Evolutionary conservation across 1,140 invertebrate genomes (phyloP), one percentile per base, ranked within the genome.

Genomic region (Cyrtorhinus lividipennis): DNA sequence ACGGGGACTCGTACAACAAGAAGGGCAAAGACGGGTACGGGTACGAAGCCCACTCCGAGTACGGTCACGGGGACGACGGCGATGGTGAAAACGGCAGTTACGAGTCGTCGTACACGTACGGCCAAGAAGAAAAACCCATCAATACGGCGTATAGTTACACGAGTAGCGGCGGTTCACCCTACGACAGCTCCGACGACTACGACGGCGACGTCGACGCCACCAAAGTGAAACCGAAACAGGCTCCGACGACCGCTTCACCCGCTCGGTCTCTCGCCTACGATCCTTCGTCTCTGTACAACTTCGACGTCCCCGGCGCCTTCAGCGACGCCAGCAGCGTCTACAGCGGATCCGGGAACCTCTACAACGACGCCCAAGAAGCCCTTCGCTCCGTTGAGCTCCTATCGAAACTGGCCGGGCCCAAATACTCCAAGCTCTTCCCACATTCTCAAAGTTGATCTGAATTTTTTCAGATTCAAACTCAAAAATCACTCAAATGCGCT

Each of bases 11-110:
- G 20, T 62, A 44, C 61, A 25, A 27, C 24, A 53, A 53, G 15
- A 48, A 56, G 61, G 30, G 26, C 3, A 62, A 62, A 27, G 46
- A 56, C 38, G 3, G 44, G 12, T 62, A 53, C 61, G 45, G 44
- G 13, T 23, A 45, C 22, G 48, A 53, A 20, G 20, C 48, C 3
- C 48, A 53, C 20, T 53, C 48, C 10, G 48, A 53, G 48, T 53
- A 15, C 48, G 20, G 48, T 53, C 8, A 53, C 8, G 48, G 48
- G 8, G 48, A 20, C 48, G 48, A 22, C 10, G 48, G 48, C 10
- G 48, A 53, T 5, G 48, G 18, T 5, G 48, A 53, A 22, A 53
- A 53, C 48, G 48, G 8, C 10, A 10, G 8, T 3, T 53, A 53
- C 48, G 48, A 53, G 20, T 53, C 48, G 48, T 53, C 48, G 10